These are phyloP conservation scores for Petrolisthes cinctipes DNA, from an alignment of 2,888 invertebrate genomes.

Conservation along the genomic window DNA sequence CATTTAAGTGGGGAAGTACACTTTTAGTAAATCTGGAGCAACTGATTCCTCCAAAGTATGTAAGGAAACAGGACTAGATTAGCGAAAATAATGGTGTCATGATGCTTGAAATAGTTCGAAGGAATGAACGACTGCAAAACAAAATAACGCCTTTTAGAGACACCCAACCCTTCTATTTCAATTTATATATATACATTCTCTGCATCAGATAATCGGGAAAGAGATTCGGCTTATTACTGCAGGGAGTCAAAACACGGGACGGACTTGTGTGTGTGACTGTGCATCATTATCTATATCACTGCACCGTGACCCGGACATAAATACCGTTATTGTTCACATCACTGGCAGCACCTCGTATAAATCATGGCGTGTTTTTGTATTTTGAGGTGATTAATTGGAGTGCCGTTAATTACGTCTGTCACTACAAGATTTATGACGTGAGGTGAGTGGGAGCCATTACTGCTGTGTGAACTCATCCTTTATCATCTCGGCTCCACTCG, in stretches of 20 bases:
- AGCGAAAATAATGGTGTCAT: too few species aligned
- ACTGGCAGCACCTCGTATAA: not conserved
- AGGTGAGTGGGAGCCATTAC: not conserved
- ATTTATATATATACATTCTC: slow-evolving; percentile 14
- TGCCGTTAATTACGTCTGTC: not conserved
- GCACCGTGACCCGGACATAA: not conserved
- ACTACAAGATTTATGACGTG: not conserved
- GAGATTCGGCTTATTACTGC: not conserved
- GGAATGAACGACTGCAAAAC: not conserved
- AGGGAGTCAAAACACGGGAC: too few species aligned
- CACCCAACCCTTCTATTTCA: not conserved
- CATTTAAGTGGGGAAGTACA: not conserved
- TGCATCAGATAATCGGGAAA: not conserved
- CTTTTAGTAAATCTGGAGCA: not conserved
- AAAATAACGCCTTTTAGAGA: not conserved
- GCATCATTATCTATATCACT: not conserved
- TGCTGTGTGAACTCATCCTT: not conserved
- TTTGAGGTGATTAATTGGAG: not conserved
- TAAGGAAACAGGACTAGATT: too few species aligned
- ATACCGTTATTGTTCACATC: not conserved
- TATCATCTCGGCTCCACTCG: not conserved
- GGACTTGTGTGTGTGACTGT: too few species aligned
- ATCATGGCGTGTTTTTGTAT: not conserved
- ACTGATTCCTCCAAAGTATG: too few species aligned
- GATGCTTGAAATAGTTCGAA: too few species aligned